Evolutionary conservation across 35 echinoderm and acorn worm genomes (phyloP), one percentile per base, ranked within the genome.

Genomic region (Anneissia japonica): DNA sequence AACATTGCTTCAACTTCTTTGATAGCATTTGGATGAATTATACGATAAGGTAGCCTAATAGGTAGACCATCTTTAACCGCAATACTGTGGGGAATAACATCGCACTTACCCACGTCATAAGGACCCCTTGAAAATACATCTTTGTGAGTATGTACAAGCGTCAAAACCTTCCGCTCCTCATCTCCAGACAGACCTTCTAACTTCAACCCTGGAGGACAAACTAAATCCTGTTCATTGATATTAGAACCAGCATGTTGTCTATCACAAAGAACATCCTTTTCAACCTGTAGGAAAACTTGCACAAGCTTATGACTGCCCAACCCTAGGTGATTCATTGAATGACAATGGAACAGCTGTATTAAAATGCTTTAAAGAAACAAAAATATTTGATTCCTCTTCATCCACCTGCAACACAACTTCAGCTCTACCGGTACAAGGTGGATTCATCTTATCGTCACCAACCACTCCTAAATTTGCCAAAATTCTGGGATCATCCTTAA

Each of bases 31-130:
- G 75, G 86, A 31, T 38, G 37, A 21, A 79, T 43, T 14, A 12
- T 4, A 55, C 38, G 4, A 46, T 79, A 31, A 0, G 86, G 86
- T 19, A 79, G 26, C 21, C 76, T 21, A 34, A 79, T 80, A 23
- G 86, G 86, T 87, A 76, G 51, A 73, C 35, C 5, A 74, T 51
- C 14, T 83, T 0, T 83, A 36, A 28, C 32, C 0, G 13, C 51
- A 38, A 35, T 89, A 84, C 4, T 74, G 32, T 0, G 83, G 3
- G 85, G 85, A 79, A 87, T 80, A 36, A 87, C 28, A 80, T 79
- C 30, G 31, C 85, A 87, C 32, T 46, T 37, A 0, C 85, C 85
- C 0, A 87, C 37, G 74, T 87, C 76, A 46, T 16, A 87, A 3
- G 76, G 1, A 16, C 85, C 85, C 30, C 0, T 80, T 1, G 85